A percentile compares a stretch with the other conserved stretches of the same genome.
Conservation (phyloP, 2,888 invertebrate species). For the Netelia virgata region DNA sequence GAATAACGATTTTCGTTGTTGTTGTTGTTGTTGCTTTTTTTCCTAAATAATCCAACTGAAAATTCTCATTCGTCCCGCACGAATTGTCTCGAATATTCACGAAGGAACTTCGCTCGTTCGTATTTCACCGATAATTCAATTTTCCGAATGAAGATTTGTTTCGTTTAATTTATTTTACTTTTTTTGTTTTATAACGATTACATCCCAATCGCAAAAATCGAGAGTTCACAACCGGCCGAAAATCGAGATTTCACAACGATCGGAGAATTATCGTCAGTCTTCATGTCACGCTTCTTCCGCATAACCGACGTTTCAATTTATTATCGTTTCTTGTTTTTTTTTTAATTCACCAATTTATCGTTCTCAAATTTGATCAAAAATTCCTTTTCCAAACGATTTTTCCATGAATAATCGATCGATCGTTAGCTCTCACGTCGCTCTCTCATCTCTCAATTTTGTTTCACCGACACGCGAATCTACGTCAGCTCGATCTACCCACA, state of each 20-base stretch:
- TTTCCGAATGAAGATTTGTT: constrained; percentile 1
- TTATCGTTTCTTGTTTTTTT: neutral
- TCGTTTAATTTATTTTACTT: neutral
- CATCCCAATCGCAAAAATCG: constrained; percentile 43
- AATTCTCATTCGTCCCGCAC: constrained; percentile 17
- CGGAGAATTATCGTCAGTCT: constrained; percentile 17
- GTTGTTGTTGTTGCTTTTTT: neutral
- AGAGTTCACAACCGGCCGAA: neutral
- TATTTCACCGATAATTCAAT: neutral
- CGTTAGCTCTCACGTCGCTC: too few relatives aligned
- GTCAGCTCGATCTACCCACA: too few relatives aligned
- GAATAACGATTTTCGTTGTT: constrained; percentile 29
- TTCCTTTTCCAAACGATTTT: neutral
- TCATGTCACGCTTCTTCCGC: constrained; percentile 56
- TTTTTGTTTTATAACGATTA: constrained; percentile 41
- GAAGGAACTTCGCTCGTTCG: neutral
- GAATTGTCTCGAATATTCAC: neutral
- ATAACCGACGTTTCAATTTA: constrained; percentile 11
- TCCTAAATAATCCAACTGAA: constrained; percentile 54
- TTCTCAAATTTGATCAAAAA: constrained; percentile 10
- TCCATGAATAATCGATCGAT: neutral
- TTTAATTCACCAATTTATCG: neutral
- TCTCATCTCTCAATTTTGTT: too few relatives aligned
- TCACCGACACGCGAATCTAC: too few relatives aligned
- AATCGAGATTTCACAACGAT: constrained; percentile 38